phyloP scores from a whole-genome alignment of 2,888 invertebrate genomes.

The Auanema sp. region DNA sequence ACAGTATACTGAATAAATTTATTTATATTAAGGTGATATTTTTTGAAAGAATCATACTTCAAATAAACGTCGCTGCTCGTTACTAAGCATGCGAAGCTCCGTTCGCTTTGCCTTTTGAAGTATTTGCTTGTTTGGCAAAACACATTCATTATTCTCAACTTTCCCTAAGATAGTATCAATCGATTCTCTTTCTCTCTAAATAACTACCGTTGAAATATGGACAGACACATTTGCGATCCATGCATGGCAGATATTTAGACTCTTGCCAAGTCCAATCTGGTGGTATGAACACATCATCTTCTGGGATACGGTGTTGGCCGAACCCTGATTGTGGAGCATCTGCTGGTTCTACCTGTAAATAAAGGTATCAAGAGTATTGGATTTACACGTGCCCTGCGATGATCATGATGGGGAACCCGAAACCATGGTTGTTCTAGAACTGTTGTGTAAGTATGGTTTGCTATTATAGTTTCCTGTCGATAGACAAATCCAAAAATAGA shows the following conservation, averaged over 20 bases:
- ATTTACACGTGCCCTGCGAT: constrained; percentile 27
- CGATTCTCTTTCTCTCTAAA: neutral
- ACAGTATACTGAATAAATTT: constrained; percentile 40
- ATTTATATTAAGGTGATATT: too few relatives aligned
- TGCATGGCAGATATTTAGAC: constrained; percentile 41
- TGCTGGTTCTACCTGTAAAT: constrained; percentile 31
- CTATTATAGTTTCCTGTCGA: constrained; percentile 14
- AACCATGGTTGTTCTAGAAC: constrained; percentile 48
- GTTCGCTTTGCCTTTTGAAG: neutral
- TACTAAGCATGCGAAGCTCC: too few relatives aligned
- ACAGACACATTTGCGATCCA: constrained; percentile 50
- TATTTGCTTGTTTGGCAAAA: neutral
- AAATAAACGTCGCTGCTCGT: too few relatives aligned
- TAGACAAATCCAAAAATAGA: too few relatives aligned
- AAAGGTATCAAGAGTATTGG: too few relatives aligned
- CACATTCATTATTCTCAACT: neutral
- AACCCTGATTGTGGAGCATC: constrained; percentile 38
- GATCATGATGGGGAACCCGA: constrained; percentile 38
- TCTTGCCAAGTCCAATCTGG: constrained; percentile 35
- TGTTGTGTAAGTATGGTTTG: constrained; percentile 35
- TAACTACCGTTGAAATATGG: constrained; percentile 37
- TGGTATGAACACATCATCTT: constrained; percentile 34
- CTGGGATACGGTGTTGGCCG: constrained; percentile 46
- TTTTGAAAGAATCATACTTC: neutral
- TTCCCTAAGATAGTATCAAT: neutral